Evolutionary conservation across 2,888 invertebrate species (phyloP), one percentile per base, ranked within the genome.

Genomic region (Coleophora deauratella): DNA sequence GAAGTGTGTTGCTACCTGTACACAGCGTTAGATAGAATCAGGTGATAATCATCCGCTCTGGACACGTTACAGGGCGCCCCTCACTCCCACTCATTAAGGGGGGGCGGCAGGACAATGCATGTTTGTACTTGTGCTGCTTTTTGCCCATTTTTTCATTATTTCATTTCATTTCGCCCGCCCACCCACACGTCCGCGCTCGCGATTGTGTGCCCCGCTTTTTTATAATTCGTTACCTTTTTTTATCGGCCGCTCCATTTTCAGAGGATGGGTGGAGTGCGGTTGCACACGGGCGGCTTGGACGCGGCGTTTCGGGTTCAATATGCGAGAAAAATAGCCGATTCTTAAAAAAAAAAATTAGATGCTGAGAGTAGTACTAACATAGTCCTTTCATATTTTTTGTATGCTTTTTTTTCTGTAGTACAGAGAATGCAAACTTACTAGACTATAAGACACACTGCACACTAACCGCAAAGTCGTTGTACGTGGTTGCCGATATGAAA

Each of bases 91-190:
- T 81, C 81, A 81, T 82, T 82, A 81, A 74, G 73, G 75, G 74
- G 52, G 75, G 72, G 49, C 52, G 67, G 54, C 67, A 71, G 82
- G 82, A 85, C 85, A 85, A 84, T 84, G 85, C 85, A 84, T 85
- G 84, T 84, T 84, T 84, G 85, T 82, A 71, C 80, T 84, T 84
- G 85, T 82, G 71, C 80, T 84, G 79, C 78, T 85, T 85, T 85
- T 85, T 85, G 82, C 72, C 80, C 84, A 84, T 85, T 85, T 85
- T 84, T 85, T 82, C 85, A 85, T 85, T 84, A 84, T 84, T 84
- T 84, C 85, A 85, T 85, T 84, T 84, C 84, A 85, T 85, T 84
- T 82, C 84, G 69, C 82, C 82, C 82, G 68, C 84, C 84, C 84
- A 65, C 67, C 80, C 75, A 73, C 82, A 78, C 82, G 79, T 81